Conservation (phyloP, 2,113 vertebrate species). For the Brachyhypopomus occidentalis region DNA sequence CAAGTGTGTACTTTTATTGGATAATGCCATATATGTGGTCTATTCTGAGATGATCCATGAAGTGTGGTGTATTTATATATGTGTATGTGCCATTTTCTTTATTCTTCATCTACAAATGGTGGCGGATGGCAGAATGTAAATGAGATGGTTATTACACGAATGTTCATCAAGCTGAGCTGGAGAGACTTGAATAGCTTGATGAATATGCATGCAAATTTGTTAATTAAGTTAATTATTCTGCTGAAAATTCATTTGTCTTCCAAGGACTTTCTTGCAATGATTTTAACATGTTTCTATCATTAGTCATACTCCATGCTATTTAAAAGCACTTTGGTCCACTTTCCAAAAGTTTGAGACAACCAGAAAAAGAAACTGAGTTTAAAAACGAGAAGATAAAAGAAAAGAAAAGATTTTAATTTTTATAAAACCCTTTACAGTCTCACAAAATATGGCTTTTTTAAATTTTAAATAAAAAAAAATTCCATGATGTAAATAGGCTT, state of each 20-base stretch:
- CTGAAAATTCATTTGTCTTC: conserved; percentile 97
- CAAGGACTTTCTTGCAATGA: conserved; percentile 93
- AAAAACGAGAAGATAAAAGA: not conserved
- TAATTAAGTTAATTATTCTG: conserved; percentile 99
- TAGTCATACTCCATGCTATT: conserved; percentile 91
- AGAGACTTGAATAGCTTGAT: conserved; percentile 96
- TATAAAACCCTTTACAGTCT: not conserved
- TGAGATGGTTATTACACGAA: conserved; percentile 97
- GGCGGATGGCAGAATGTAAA: conserved; percentile 93
- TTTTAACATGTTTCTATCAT: conserved; percentile 92
- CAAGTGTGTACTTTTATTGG: conserved; percentile 9
- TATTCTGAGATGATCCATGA: conserved; percentile 38
- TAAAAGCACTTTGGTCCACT: conserved; percentile 88
- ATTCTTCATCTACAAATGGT: conserved; percentile 77
- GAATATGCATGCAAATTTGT: conserved; percentile 98
- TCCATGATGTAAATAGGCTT: not conserved
- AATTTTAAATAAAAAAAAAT: too few species aligned
- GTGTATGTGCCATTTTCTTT: conserved; percentile 51
- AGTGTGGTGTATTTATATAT: conserved; percentile 17
- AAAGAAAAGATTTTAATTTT: not conserved
- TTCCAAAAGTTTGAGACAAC: conserved; percentile 74
- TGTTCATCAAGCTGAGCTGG: conserved; percentile 94
- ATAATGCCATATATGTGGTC: conserved; percentile 10
- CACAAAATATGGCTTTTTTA: not conserved
- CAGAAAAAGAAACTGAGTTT: conserved; percentile 24